Evolutionary conservation across 2,797 vertebrate species (phyloP).

Genomic region (Perodicticus potto): DNA sequence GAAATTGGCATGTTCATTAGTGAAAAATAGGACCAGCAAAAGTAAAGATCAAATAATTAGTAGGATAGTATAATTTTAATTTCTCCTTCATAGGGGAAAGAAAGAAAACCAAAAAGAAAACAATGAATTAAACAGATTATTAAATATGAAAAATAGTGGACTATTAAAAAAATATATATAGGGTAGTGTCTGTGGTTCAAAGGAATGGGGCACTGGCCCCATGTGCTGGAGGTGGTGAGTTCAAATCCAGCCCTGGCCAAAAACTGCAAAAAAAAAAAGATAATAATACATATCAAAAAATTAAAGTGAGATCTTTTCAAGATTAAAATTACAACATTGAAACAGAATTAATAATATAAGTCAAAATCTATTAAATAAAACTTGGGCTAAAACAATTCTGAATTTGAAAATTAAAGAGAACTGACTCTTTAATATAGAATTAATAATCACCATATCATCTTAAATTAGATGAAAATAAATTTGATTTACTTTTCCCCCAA

Average conservation of each 20-base stretch:
- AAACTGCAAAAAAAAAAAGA: background rate
- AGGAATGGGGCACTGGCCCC: too few relatives aligned
- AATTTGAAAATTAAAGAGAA: background rate
- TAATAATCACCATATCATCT: background rate
- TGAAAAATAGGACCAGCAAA: background rate
- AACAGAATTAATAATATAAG: background rate
- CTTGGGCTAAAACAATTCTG: background rate
- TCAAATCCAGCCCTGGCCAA: too few relatives aligned
- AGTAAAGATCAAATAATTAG: background rate
- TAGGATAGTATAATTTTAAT: background rate
- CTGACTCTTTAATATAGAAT: background rate
- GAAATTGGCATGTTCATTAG: background rate
- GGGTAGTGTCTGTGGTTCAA: too few relatives aligned
- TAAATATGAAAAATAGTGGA: background rate
- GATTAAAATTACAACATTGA: background rate
- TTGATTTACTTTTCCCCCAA: background rate
- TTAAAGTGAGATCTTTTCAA: background rate
- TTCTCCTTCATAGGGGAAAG: background rate
- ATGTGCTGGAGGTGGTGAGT: too few relatives aligned
- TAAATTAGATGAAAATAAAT: background rate
- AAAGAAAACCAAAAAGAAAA: background rate
- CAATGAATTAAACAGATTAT: background rate
- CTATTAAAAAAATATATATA: background rate
- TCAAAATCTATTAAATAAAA: background rate
- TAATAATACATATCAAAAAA: background rate